Evolutionary conservation across 2,113 vertebrate genomes (phyloP).

Genomic region (Eira barbara): DNA sequence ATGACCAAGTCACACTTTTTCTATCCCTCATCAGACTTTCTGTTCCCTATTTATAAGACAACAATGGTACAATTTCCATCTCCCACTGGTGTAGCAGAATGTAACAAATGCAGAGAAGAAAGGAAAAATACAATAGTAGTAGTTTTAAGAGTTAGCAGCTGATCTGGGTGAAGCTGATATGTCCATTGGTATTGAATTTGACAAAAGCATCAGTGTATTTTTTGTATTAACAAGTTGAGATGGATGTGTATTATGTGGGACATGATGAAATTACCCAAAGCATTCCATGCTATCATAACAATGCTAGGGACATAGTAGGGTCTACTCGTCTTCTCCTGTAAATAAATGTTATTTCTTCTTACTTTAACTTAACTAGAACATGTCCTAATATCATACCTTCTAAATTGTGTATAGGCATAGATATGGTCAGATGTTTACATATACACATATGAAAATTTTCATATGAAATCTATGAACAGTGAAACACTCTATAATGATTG

Average conservation of each 20-base stretch:
- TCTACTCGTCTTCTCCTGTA: background rate
- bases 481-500: background rate
- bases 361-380: background rate
- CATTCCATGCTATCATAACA: background rate
- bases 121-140: fast-evolving
- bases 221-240: background rate
- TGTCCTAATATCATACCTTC: background rate
- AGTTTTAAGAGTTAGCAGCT: background rate
- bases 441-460: too few relatives aligned
- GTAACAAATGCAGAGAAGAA: background rate
- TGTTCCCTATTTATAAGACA: background rate
- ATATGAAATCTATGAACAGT: background rate
- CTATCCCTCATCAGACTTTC: background rate
- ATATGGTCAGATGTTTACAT: background rate
- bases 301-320: background rate
- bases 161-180: background rate
- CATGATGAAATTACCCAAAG: background rate
- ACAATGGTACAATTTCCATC: background rate
- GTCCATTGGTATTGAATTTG: background rate
- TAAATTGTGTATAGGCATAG: background rate
- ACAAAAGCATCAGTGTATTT: background rate
- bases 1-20: background rate
- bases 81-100: background rate
- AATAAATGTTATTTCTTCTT: background rate
- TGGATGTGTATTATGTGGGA: background rate